Evolutionary conservation across 1,140 invertebrate species (phyloP), one percentile per base, ranked within the genome.

Genomic region (Heliconius himera): DNA sequence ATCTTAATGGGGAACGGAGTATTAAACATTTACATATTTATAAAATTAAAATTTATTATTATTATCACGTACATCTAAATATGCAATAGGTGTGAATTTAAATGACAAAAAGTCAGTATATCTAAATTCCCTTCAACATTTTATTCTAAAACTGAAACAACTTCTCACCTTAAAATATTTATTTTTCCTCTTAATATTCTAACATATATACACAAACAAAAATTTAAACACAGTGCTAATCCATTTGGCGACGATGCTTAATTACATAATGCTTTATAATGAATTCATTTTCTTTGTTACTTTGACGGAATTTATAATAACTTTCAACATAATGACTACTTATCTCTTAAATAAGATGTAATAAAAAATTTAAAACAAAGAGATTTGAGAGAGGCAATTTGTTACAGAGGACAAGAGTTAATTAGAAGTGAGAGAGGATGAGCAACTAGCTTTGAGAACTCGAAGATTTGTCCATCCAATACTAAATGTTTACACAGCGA

Each of bases 281-380:
- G 6, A 75, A 71, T 76, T 79, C 29, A 73, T 56, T 73, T 16
- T 33, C 66, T 75, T 72, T 76, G 70, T 79, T 75, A 16, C 66
- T 79, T 71, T 71, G 22, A 60, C 74, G 46, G 70, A 33, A 72
- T 75, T 26, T 33, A 70, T 74, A 79, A 79, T 33, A 56, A 26
- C 66, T 46, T 79, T 51, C 36, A 76, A 60, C 74, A 75, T 75
- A 74, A 79, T 41, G 73, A 26, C 74, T 77, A 80, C 75, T 73
- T 80, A 76, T 76, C 74, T 80, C 71, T 76, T 76, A 80, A 76
- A 76, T 76, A 76, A 73, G 79, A 74, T 29, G 70, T 80, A 66
- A 72, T 80, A 80, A 80, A 79, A 80, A 80, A 76, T 76, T 51
- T 66, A 80, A 80, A 80, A 80, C 79, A 80, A 80, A 70, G 22